Evolutionary conservation across 2,797 vertebrate species (phyloP).

Genomic region (Urophycis tenuis): DNA sequence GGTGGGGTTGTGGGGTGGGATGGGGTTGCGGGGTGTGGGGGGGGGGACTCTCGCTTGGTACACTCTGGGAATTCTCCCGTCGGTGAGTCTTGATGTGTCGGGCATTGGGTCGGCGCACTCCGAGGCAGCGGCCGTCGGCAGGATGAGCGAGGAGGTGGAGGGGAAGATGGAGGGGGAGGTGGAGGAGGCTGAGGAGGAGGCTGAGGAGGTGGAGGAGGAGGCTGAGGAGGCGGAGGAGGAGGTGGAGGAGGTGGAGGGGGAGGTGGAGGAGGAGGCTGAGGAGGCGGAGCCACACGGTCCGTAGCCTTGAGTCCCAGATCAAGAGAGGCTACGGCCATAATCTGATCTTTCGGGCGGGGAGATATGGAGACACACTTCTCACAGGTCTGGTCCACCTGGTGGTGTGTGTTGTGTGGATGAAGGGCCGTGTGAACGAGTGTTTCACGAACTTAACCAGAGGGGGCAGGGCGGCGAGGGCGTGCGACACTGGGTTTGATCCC

Average conservation of each 20-base stretch:
- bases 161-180: conserved; percentile 25
- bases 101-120: conserved; percentile 53
- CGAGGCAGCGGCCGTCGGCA: conserved; percentile 36
- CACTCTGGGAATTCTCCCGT: conserved; percentile 50
- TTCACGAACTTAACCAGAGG: conserved; percentile 26
- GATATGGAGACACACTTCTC: conserved; percentile 12
- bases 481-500: no score
- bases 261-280: no score
- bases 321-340: conserved; percentile 11
- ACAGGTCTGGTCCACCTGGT: background rate
- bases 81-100: conserved; percentile 48
- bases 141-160: background rate
- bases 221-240: no score
- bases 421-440: conserved; percentile 6
- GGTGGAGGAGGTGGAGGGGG: no score
- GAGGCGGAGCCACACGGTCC: no score
- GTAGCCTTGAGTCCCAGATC: no score
- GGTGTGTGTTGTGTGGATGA: background rate
- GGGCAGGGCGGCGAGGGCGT: no score
- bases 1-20: no score
- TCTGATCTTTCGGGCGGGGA: conserved; percentile 12
- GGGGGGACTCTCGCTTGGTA: conserved; percentile 37
- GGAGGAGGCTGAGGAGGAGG: no score
- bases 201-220: no score
- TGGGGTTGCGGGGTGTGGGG: no score